Percentiles rank a stretch among this genome's conserved stretches.
phyloP scores from a whole-genome alignment of 2,888 invertebrate genomes.

The Melieria omissa region DNA sequence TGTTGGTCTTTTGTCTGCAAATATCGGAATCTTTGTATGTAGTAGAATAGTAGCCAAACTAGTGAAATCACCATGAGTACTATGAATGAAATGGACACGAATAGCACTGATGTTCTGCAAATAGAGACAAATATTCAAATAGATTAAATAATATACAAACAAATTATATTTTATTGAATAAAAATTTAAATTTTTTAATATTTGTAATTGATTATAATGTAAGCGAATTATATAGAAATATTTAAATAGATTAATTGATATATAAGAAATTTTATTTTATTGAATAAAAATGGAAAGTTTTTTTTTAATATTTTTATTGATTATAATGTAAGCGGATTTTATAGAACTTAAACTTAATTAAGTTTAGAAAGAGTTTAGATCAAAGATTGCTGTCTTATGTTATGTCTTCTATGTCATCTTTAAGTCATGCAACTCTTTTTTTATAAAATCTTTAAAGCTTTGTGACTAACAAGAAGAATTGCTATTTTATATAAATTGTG shows the following conservation, averaged over 20 bases:
- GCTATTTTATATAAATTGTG: too few relatives aligned
- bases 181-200: conserved; percentile 2
- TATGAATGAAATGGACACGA: conserved; percentile 95
- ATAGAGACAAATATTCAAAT: conserved; percentile 40
- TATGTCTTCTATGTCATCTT: too few relatives aligned
- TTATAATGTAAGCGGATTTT: not conserved
- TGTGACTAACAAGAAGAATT: too few relatives aligned
- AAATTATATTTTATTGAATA: not conserved
- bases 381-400: too few relatives aligned
- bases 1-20: conserved; percentile 94
- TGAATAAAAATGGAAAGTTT: not conserved
- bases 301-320: not conserved
- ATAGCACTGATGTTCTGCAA: conserved; percentile 89
- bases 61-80: conserved; percentile 94
- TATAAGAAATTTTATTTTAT: not conserved
- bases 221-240: not conserved
- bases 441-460: too few relatives aligned
- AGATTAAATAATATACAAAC: not conserved
- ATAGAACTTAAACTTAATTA: not conserved
- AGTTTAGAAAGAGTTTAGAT: too few relatives aligned
- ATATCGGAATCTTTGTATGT: conserved; percentile 93
- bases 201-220: not conserved
- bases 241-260: not conserved
- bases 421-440: too few relatives aligned
- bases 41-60: conserved; percentile 96